A percentile compares a stretch with the other conserved stretches of the same genome.
Conservation (phyloP, 2,888 invertebrate genomes). For the Pachydiplax longipennis region DNA sequence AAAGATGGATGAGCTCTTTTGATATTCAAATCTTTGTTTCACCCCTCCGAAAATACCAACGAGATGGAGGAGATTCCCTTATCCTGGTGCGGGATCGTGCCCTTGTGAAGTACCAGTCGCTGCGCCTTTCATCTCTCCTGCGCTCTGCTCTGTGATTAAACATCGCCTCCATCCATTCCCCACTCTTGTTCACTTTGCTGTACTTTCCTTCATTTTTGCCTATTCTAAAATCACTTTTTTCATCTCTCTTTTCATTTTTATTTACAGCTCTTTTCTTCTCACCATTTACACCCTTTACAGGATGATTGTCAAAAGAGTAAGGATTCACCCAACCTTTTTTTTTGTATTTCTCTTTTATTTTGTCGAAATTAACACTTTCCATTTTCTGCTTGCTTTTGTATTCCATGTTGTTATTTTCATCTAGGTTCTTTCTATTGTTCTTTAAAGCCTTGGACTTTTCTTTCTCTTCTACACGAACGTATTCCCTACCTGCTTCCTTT, state of each 20-base stretch:
- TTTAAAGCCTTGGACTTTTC: too few species aligned
- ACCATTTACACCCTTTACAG: neutral
- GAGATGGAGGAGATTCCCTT: neutral
- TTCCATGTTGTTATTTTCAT: neutral
- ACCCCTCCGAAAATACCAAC: neutral
- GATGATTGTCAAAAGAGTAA: neutral
- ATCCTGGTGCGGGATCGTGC: neutral
- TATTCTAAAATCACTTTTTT: neutral
- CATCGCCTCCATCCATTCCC: constrained; percentile 18
- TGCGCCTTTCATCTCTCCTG: neutral
- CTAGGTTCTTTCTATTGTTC: neutral
- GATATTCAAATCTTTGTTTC: neutral
- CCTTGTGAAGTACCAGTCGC: constrained; percentile 2
- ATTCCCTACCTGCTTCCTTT: neutral
- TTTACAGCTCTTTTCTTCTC: neutral
- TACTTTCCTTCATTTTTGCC: neutral
- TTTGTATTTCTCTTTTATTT: neutral
- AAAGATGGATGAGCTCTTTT: neutral
- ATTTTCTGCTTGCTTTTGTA: neutral
- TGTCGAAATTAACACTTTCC: neutral
- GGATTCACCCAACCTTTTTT: neutral
- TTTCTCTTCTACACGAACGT: too few species aligned
- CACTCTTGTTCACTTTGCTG: neutral
- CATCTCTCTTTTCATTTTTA: neutral
- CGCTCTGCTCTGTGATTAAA: constrained; percentile 1